Evolutionary conservation across 1,140 invertebrate genomes (phyloP), one percentile per base, ranked within the genome.

Genomic region (Lasioglossum albipes): DNA sequence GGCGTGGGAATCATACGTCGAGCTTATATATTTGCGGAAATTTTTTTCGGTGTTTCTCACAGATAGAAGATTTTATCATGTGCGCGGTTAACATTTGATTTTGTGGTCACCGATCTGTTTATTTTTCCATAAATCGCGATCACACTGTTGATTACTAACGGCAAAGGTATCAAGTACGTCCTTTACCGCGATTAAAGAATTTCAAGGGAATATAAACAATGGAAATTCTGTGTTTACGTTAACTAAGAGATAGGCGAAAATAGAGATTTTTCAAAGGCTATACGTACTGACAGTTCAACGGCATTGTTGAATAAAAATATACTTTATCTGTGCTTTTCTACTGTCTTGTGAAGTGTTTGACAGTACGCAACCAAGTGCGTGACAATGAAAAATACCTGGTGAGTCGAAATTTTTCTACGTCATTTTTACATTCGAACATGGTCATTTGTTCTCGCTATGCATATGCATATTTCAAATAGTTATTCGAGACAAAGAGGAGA

Each of bases 71-170:
- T 74, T 59, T 79, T 74, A 69, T 42, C 22, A n/a, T 42, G 7
- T 20, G 52, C 2, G 7, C 61, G 20, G 42, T 66, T 75, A 66
- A 78, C 78, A 79, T 79, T 79, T 70, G 6, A 52, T 75, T 79
- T 75, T 59, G 76, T 79, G 68, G 68, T 81, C 68, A 77, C 82
- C 82, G 76, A 84, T 77, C 72, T 83, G 76, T 83, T 84, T 79
- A 69, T 84, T 84, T 54, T 77, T 79, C 16, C 81, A 77, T 79
- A 74, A 27, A 72, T 79, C 62, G 62, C 31, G 49, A n/a, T 45
- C 61, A 79, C 83, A 36, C 18, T 59, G 65, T 70, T 72, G 64
- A 64, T 59, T 68, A 41, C 36, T 73, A 36, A 81, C 54, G 64
- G 59, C 49, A 84, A 66, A 83, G 70, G 70, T 70, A 42, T 71